Evolutionary conservation across 2,113 vertebrate genomes (phyloP), one percentile per base, ranked within the genome.

Genomic region (Atrichornis clamosus): DNA sequence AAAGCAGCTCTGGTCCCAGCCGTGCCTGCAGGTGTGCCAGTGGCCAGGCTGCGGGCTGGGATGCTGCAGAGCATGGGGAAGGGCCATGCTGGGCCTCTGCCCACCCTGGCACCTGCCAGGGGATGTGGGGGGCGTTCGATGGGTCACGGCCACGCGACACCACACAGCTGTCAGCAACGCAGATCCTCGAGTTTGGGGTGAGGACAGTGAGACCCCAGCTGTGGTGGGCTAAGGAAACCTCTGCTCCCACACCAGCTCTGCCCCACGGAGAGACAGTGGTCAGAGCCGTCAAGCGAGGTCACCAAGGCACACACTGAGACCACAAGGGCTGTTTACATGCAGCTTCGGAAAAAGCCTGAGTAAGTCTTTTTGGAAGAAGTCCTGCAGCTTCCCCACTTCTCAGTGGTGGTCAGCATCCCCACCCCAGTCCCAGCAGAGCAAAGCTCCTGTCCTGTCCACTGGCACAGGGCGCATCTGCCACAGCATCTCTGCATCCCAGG

Each of bases 81-180:
- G 33, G 39, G 24, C 27, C 3, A 0, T 1, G 0, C 2, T 0
- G 0, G 9, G 41, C 70, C 37, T 19, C 39, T 72, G 62, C 10
- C 42, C 0, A 0, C 30, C 22, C 53, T 6, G 9, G 13, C 28
- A 30, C 46, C 42, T 62, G n/a, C 4, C 2, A n/a, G 35, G 32
- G 19, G 3, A 8, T 0, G 0, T 50, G 27, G 11, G 15, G 12
- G 16, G n/a, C 1, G 0, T 37, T 37, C 7, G 20, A 6, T 4
- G 30, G 18, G 58, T 30, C 11, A 3, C 9, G 55, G 44, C 41
- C 21, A 32, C 73, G 10, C 0, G 0, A 17, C 4, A 5, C 33
- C 37, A 9, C 0, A 0, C 0, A 0, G 69, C 56, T 52, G 24
- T 22, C 4, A 1, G 50, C 55, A 42, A 8, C 4, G 0, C 8